A percentile compares a stretch with the other conserved stretches of the same genome.
phyloP scores from a whole-genome alignment of 2,797 vertebrate genomes.

The Peromyscus eremicus region DNA sequence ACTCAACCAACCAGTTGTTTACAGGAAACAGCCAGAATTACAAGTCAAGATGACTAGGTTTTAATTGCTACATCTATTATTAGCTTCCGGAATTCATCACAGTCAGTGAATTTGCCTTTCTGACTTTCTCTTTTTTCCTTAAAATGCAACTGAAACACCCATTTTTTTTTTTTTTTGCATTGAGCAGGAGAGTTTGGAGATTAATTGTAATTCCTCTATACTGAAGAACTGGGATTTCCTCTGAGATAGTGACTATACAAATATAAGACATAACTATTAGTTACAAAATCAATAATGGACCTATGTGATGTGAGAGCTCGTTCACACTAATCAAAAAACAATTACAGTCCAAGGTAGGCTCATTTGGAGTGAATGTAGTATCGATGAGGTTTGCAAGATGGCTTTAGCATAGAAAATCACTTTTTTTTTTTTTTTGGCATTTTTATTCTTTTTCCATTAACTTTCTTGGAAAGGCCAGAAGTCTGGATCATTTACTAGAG shows the following conservation, averaged over 20 bases:
- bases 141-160: constrained; percentile 21
- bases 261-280: constrained; percentile 56
- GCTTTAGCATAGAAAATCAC: not conserved
- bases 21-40: constrained; percentile 2
- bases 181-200: not conserved
- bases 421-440: not conserved
- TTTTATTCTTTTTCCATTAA: not conserved
- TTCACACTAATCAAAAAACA: constrained; percentile 50
- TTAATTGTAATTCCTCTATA: constrained; percentile 44
- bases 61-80: constrained; percentile 45
- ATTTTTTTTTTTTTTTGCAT: not conserved
- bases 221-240: constrained; percentile 48
- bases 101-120: constrained; percentile 21
- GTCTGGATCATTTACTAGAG: constrained; percentile 38
- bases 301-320: not conserved
- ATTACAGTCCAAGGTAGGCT: not conserved
- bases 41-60: constrained; percentile 8
- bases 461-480: constrained; percentile 49
- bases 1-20: not conserved
- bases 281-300: constrained; percentile 61
- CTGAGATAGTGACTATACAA: constrained; percentile 7
- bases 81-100: constrained; percentile 10
- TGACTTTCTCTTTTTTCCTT: constrained; percentile 45
- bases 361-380: not conserved
- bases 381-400: fast-evolving